Conservation (phyloP, 2,797 vertebrate species). For the Myotis vivesi region DNA sequence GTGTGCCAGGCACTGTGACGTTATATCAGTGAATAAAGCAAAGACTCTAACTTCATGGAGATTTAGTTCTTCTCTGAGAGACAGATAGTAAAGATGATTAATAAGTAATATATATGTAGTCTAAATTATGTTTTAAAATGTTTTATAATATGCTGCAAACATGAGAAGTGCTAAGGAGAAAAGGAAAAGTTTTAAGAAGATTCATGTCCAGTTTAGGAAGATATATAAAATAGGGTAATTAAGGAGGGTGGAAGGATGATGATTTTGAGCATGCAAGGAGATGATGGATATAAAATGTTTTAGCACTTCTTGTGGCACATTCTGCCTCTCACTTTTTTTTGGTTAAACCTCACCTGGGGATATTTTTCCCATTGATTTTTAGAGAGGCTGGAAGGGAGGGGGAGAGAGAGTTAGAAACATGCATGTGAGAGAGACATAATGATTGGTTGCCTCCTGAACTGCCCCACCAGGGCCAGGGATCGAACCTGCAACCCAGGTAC, state of each 20-base stretch:
- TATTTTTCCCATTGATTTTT: too few relatives aligned
- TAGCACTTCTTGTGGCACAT: not conserved
- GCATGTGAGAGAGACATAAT: too few relatives aligned
- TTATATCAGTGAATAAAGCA: slow-evolving; percentile 25
- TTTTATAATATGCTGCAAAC: not conserved
- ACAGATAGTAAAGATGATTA: slow-evolving; percentile 26
- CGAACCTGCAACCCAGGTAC: too few relatives aligned
- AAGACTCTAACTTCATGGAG: not conserved
- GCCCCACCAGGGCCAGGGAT: too few relatives aligned
- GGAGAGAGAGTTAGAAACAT: too few relatives aligned
- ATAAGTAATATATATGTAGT: not conserved
- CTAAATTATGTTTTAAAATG: not conserved
- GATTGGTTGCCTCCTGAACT: too few relatives aligned
- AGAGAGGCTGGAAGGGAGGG: too few relatives aligned
- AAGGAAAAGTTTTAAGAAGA: not conserved
- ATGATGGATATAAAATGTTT: not conserved
- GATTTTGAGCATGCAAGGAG: not conserved
- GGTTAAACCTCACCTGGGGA: too few relatives aligned
- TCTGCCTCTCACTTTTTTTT: not conserved
- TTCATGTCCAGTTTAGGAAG: not conserved
- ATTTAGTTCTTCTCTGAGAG: not conserved
- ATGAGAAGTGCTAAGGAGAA: not conserved
- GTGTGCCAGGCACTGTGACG: not conserved
- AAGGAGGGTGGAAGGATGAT: not conserved
- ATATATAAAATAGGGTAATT: not conserved